A percentile compares a stretch with the other conserved stretches of the same genome.
Evolutionary conservation across 2,113 vertebrate species (phyloP).

Genomic region (Xiphorhynchus elegans): DNA sequence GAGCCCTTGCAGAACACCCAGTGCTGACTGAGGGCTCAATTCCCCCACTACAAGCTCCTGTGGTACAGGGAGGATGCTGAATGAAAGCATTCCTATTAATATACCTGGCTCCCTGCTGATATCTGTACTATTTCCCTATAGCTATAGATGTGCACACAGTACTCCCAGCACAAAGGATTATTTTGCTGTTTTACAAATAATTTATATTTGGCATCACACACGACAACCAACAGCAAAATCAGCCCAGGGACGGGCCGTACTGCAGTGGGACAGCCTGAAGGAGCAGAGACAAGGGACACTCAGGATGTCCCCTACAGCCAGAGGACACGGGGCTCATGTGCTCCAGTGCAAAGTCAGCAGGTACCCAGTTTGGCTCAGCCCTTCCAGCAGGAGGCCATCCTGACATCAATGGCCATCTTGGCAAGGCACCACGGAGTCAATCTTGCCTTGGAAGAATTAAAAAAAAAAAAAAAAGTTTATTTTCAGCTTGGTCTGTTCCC

Average conservation of each 20-base stretch:
- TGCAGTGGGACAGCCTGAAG: background rate
- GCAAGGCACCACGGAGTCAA: rapidly evolving
- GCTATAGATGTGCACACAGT: background rate
- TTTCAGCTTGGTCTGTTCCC: background rate
- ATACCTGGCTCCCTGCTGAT: background rate
- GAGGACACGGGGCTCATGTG: rapidly evolving
- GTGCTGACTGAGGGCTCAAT: background rate
- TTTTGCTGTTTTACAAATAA: background rate
- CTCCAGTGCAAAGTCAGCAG: background rate
- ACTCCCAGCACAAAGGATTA: background rate
- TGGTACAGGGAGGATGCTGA: background rate
- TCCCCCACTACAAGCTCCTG: background rate
- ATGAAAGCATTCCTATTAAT: background rate
- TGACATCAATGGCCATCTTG: rapidly evolving
- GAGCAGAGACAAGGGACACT: background rate
- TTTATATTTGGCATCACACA: background rate
- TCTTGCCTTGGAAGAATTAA: background rate
- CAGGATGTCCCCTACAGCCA: background rate
- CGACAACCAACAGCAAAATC: background rate
- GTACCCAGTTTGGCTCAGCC: background rate
- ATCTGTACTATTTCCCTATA: background rate
- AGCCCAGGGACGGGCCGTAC: background rate
- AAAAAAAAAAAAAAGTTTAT: background rate
- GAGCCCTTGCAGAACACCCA: background rate
- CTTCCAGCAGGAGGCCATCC: rapidly evolving